Conservation (phyloP, 2,888 invertebrate genomes). For the Macropis europaea region DNA sequence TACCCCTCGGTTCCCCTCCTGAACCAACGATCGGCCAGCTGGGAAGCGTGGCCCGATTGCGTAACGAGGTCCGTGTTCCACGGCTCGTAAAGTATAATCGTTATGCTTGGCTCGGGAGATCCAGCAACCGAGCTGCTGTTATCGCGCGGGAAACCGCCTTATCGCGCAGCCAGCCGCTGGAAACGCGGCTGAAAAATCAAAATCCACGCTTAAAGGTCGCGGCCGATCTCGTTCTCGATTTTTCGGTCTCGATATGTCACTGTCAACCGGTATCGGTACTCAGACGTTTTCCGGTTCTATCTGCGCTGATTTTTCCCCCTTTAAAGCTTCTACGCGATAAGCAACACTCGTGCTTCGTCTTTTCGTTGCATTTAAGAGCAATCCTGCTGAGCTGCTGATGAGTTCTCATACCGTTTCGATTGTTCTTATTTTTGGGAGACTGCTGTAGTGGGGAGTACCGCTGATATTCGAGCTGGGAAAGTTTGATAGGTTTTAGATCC, state of each 20-base stretch:
- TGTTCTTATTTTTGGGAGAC: too few relatives aligned
- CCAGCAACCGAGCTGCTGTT: neutral
- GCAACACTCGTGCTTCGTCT: too few relatives aligned
- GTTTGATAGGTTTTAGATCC: too few relatives aligned
- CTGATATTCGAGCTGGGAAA: too few relatives aligned
- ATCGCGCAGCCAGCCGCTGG: constrained; percentile 9
- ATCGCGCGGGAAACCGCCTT: constrained; percentile 30
- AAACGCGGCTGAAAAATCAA: constrained; percentile 47
- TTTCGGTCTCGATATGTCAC: constrained; percentile 57
- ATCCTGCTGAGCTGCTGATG: too few relatives aligned
- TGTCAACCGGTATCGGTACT: constrained; percentile 32
- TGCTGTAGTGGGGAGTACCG: too few relatives aligned
- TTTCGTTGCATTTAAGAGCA: too few relatives aligned
- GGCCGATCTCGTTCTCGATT: constrained; percentile 35
- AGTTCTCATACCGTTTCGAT: too few relatives aligned
- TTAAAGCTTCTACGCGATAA: neutral
- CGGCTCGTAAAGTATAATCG: constrained; percentile 44
- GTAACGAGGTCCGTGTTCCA: constrained; percentile 62
- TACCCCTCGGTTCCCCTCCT: constrained; percentile 23
- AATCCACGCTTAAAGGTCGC: constrained; percentile 47
- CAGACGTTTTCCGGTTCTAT: neutral
- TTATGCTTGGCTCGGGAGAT: constrained; percentile 21
- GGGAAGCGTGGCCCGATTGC: constrained; percentile 70
- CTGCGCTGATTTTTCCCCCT: neutral
- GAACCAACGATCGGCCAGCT: constrained; percentile 66